Conservation (phyloP, 2,797 vertebrate species). For the Argyrosomus regius region DNA sequence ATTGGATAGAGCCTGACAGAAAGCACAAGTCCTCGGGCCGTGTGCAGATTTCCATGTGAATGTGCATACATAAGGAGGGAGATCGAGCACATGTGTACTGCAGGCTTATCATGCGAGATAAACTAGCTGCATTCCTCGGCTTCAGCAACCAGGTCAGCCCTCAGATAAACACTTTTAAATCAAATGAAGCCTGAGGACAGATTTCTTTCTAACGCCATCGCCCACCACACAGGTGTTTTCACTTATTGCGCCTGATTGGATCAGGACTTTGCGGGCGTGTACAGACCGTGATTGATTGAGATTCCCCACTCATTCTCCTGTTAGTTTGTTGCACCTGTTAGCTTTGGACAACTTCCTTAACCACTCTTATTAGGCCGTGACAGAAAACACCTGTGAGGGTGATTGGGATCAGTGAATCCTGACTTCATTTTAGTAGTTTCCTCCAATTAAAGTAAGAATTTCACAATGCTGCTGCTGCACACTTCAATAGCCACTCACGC, state of each 20-base stretch:
- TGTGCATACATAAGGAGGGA: conserved; percentile 19
- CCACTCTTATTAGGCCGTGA: not conserved
- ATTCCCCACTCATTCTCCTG: not conserved
- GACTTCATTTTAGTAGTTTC: not conserved
- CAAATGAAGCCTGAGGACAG: conserved; percentile 7
- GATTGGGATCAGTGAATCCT: not conserved
- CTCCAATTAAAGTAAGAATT: not conserved
- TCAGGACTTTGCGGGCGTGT: not conserved
- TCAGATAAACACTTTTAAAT: conserved; percentile 30
- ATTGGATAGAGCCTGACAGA: conserved; percentile 10
- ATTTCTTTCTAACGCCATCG: not conserved
- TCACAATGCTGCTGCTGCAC: not conserved
- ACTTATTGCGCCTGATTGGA: not conserved
- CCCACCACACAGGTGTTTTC: conserved; percentile 21
- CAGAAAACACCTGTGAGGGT: conserved; percentile 5
- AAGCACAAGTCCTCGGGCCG: conserved; percentile 21
- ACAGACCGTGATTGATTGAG: not conserved
- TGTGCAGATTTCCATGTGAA: conserved; percentile 37
- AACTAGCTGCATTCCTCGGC: conserved; percentile 51
- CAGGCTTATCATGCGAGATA: conserved; percentile 50
- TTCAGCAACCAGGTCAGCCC: conserved; percentile 18
- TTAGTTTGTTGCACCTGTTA: conserved; percentile 5
- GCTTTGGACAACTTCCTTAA: not conserved
- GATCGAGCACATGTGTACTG: conserved; percentile 39
- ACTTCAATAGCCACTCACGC: not conserved